These are phyloP conservation scores for Carposina sasakii DNA, from an alignment of 1,140 invertebrate species.

Conservation along the genomic window DNA sequence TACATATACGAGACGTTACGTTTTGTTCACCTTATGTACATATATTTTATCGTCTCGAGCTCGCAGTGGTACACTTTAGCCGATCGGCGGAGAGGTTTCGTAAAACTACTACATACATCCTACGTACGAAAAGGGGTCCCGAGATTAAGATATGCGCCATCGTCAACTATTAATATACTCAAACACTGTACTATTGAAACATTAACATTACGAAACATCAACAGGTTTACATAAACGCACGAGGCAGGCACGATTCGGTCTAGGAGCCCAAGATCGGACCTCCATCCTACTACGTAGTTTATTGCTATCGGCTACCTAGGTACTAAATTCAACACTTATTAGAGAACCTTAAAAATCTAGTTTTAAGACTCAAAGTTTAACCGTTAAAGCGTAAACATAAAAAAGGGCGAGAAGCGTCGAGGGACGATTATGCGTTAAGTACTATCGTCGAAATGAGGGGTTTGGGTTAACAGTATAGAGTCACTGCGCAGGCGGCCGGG, in stretches of 20 bases:
- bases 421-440: conserved; percentile 35
- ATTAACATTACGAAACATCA: conserved; percentile 23
- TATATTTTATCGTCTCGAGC: conserved; percentile 40
- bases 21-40: conserved; percentile 54
- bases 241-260: conserved; percentile 47
- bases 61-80: conserved; percentile 36
- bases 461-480: too few species aligned
- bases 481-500: conserved; percentile 39
- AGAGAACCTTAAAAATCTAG: conserved; percentile 40
- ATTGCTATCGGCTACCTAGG: conserved; percentile 57
- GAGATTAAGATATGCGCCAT: conserved; percentile 22
- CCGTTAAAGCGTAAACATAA: conserved; percentile 23
- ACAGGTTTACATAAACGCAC: conserved; percentile 18
- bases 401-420: conserved; percentile 14
- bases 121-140: conserved; percentile 27
- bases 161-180: conserved; percentile 23
- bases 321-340: conserved; percentile 55
- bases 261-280: conserved; percentile 40
- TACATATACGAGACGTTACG: conserved; percentile 48
- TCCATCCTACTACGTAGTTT: conserved; percentile 35
- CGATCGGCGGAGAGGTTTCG: conserved; percentile 20
- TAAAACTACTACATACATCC: conserved; percentile 18
- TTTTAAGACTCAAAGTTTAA: conserved; percentile 27
- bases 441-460: conserved; percentile 21
- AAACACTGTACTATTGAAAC: conserved; percentile 25